A percentile compares a stretch with the other conserved stretches of the same genome.
Evolutionary conservation across 2,113 vertebrate species (phyloP).

Genomic region (Lucifuga dentata): DNA sequence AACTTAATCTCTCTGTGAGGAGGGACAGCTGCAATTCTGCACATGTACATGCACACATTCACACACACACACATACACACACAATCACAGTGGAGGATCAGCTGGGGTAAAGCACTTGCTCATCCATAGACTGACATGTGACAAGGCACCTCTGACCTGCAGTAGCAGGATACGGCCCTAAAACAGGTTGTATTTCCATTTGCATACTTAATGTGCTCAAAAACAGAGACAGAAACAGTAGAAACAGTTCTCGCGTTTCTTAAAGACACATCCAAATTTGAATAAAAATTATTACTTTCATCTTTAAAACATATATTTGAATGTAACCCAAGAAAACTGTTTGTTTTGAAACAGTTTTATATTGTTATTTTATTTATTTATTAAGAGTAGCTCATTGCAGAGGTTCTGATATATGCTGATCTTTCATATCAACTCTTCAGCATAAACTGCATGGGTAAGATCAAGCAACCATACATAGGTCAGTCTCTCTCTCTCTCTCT

Average conservation of each 20-base stretch:
- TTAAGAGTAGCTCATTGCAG: too few relatives aligned
- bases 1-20: slow-evolving; percentile 73
- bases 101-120: slow-evolving; percentile 58
- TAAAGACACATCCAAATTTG: too few relatives aligned
- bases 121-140: slow-evolving; percentile 63
- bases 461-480: too few relatives aligned
- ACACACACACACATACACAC: slow-evolving; percentile 4
- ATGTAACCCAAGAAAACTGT: too few relatives aligned
- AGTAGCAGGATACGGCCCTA: slow-evolving; percentile 51
- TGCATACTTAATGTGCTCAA: background rate
- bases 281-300: too few relatives aligned
- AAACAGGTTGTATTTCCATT: slow-evolving; percentile 36
- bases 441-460: background rate
- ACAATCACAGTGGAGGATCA: slow-evolving; percentile 54
- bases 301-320: background rate
- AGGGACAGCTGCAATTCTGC: slow-evolving; percentile 74
- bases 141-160: slow-evolving; percentile 69
- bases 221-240: too few relatives aligned
- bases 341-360: too few relatives aligned
- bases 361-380: too few relatives aligned
- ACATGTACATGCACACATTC: slow-evolving; percentile 18
- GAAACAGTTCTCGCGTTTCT: too few relatives aligned
- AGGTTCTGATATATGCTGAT: too few relatives aligned
- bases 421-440: too few relatives aligned
- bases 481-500: background rate